phyloP scores from a whole-genome alignment of 2,113 vertebrate species.

The Tringa solitaria region DNA sequence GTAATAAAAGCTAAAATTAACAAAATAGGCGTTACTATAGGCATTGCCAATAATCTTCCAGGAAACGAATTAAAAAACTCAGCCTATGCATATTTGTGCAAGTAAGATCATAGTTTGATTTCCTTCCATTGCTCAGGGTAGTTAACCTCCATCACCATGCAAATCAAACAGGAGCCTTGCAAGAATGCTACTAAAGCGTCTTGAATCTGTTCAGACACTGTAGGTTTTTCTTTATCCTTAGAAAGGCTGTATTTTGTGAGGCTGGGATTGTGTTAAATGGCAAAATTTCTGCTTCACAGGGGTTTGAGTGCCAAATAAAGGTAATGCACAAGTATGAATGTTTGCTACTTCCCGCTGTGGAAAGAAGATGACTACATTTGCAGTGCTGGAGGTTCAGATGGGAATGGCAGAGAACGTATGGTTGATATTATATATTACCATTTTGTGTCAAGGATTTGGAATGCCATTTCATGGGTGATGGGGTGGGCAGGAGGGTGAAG shows the following conservation, averaged over 20 bases:
- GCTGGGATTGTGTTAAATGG: slow-evolving; percentile 37
- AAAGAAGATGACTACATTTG: slow-evolving; percentile 57
- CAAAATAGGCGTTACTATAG: background rate
- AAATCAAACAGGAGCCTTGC: background rate
- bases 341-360: slow-evolving; percentile 33
- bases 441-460: slow-evolving; percentile 61
- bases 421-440: slow-evolving; percentile 59
- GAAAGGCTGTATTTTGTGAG: slow-evolving; percentile 26
- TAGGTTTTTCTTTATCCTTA: slow-evolving; percentile 15
- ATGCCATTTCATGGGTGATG: slow-evolving; percentile 48
- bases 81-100: background rate
- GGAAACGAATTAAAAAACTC: background rate
- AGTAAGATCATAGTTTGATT: background rate
- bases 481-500: slow-evolving; percentile 62
- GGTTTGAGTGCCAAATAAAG: slow-evolving; percentile 53
- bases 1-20: slow-evolving; percentile 44
- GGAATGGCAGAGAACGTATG: slow-evolving; percentile 68
- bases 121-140: slow-evolving; percentile 3
- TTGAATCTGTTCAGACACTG: background rate
- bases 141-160: slow-evolving; percentile 40
- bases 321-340: slow-evolving; percentile 55
- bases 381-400: slow-evolving; percentile 60
- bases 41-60: slow-evolving; percentile 9
- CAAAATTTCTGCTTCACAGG: slow-evolving; percentile 44
- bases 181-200: background rate